Base-by-base conservation (phyloP, 2,888 invertebrate genomes). In the Xiphydria camelus region DNA sequence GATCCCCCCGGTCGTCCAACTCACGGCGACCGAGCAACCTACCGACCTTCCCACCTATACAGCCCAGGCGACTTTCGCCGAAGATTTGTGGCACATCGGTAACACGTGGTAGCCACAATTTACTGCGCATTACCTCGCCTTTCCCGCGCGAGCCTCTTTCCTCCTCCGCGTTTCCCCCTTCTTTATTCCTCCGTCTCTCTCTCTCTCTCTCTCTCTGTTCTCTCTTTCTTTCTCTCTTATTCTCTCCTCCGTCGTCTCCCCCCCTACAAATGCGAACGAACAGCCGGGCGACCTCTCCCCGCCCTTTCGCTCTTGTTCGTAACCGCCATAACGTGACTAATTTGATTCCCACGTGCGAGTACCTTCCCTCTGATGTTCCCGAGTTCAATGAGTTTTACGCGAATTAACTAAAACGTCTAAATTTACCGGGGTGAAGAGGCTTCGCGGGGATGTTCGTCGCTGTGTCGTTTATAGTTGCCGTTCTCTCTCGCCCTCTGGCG, bases 311-410 rank as follows among this genome's bases (percentile, higher is more conserved):
- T 46, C 48, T 56, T 51, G 59, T 58, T 61, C 55, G 58, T 57
- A 59, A 53, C 57, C 62, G 58, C 50, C 52, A 58, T 59, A 62
- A 68, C 63, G 62, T 66, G 54, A 62, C 64, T 69, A 67, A 70
- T 68, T 60, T 58, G 64, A 63, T 63, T 64, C 57, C 63, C 54
- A 57, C 58, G 60, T 55, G 58, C 51, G 50, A 49, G 49, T 46
- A 45, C 12, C 55, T 45, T 49, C 44, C 47, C 45, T 45, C 49
- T 53, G 45, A 49, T 54, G 47, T 47, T 10, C 43, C 53, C 55
- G 57, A 54, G 59, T 58, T 64, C 62, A 64, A 58, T 59, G 66
- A 62, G 59, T 66, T 60, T 62, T 52, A 57, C 57, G 59, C 56
- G 55, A 62, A 47, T 49, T 50, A 49, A 51, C 51, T 51, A 49